Conservation (phyloP, 2,797 vertebrate species). For the Huso huso region DNA sequence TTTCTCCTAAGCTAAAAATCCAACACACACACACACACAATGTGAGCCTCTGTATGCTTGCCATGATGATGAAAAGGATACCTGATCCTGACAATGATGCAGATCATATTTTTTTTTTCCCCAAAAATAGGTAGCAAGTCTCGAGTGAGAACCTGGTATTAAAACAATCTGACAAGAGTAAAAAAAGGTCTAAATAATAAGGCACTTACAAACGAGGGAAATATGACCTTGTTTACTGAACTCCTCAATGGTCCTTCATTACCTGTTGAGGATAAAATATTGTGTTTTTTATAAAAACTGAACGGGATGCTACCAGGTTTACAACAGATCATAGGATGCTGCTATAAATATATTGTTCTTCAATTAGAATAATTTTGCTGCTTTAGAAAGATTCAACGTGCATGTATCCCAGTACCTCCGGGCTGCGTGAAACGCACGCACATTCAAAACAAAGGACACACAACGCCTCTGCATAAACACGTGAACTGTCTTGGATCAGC, state of each 20-base stretch:
- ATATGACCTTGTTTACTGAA: slow-evolving; percentile 60
- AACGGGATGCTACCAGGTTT: slow-evolving; percentile 46
- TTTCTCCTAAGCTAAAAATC: slow-evolving; percentile 6
- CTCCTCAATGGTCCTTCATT: slow-evolving; percentile 72
- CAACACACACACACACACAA: slow-evolving; percentile 11
- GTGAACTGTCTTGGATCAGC: too few species aligned
- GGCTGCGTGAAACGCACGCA: neutral
- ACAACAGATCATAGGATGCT: slow-evolving; percentile 33
- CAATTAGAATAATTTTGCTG: slow-evolving; percentile 44
- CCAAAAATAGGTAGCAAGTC: neutral
- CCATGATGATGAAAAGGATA: slow-evolving; percentile 17
- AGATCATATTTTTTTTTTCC: slow-evolving; percentile 28
- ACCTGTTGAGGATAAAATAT: slow-evolving; percentile 73
- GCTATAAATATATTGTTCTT: slow-evolving; percentile 51
- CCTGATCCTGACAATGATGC: neutral
- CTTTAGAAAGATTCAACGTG: slow-evolving; percentile 36
- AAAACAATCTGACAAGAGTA: slow-evolving; percentile 14
- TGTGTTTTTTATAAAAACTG: slow-evolving; percentile 36
- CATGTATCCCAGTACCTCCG: slow-evolving; percentile 34
- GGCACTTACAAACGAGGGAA: slow-evolving; percentile 65
- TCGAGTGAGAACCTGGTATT: slow-evolving; percentile 8
- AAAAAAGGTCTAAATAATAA: slow-evolving; percentile 64
- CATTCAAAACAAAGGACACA: slow-evolving; percentile 3
- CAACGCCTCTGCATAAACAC: too few species aligned
- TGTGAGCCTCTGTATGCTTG: slow-evolving; percentile 8